Conservation (phyloP, 2,888 invertebrate genomes). For the Dasypolia templi region DNA sequence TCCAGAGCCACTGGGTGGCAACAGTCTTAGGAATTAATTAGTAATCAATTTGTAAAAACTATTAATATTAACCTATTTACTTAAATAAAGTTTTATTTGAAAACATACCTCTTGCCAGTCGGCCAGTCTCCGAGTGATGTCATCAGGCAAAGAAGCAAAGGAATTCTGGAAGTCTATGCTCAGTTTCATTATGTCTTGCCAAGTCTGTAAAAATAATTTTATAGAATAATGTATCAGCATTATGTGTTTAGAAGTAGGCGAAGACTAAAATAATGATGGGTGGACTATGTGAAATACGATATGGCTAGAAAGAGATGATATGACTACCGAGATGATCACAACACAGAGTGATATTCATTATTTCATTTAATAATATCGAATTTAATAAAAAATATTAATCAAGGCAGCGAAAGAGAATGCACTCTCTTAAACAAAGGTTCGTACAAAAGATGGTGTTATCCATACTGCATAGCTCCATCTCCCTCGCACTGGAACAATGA, state of each 20-base stretch:
- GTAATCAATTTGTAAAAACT: too few relatives aligned
- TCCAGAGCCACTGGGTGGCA: too few relatives aligned
- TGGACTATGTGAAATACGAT: not conserved
- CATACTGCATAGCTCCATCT: not conserved
- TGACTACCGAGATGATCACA: not conserved
- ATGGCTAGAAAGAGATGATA: too few relatives aligned
- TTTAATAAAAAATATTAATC: not conserved
- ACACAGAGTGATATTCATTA: not conserved
- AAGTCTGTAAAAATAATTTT: conserved; percentile 87
- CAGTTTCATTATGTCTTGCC: conserved; percentile 96
- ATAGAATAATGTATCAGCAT: not conserved
- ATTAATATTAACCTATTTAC: too few relatives aligned
- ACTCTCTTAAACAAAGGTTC: not conserved
- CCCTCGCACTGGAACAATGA: not conserved
- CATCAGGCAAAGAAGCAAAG: conserved; percentile 92
- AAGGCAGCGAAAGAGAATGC: not conserved
- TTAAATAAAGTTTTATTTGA: too few relatives aligned
- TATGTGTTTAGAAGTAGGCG: not conserved
- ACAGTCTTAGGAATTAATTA: too few relatives aligned
- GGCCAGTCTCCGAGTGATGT: conserved; percentile 88
- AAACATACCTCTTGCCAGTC: conserved; percentile 92
- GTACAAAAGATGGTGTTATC: not conserved
- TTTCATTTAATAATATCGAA: not conserved
- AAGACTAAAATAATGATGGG: not conserved
- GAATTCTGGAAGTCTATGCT: conserved; percentile 92